phyloP scores from a whole-genome alignment of 2,888 invertebrate genomes.

The Podabrus alpinus region DNA sequence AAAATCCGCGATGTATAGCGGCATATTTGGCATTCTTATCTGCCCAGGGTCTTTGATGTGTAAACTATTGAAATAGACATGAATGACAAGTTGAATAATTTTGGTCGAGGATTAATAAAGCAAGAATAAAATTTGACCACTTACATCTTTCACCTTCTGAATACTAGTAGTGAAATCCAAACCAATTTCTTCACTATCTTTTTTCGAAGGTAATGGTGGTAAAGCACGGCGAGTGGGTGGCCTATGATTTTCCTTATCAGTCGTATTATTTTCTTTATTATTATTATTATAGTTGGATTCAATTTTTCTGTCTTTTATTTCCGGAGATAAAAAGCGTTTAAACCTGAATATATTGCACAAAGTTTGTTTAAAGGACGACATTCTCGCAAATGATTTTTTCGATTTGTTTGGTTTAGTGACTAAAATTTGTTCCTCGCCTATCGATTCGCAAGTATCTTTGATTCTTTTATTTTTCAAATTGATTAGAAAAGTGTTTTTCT shows the following conservation, averaged over 20 bases:
- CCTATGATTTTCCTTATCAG: slow-evolving; percentile 54
- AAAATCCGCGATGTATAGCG: too few species aligned
- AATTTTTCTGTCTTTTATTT: slow-evolving; percentile 16
- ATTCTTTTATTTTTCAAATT: slow-evolving; percentile 67
- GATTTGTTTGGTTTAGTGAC: slow-evolving; percentile 54
- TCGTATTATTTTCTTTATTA: slow-evolving; percentile 36
- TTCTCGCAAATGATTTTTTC: slow-evolving; percentile 68
- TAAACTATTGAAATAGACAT: background rate
- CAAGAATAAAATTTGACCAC: slow-evolving; percentile 50
- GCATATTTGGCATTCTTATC: too few species aligned
- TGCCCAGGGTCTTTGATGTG: too few species aligned
- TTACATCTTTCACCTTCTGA: slow-evolving; percentile 91
- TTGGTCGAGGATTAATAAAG: background rate
- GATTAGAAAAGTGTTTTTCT: slow-evolving; percentile 63
- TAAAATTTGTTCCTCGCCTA: slow-evolving; percentile 56
- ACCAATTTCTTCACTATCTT: slow-evolving; percentile 50
- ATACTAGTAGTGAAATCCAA: slow-evolving; percentile 90
- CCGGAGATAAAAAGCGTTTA: slow-evolving; percentile 60
- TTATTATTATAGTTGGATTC: slow-evolving; percentile 27
- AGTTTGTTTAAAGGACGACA: slow-evolving; percentile 81
- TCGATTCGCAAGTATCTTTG: slow-evolving; percentile 53
- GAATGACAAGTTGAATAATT: background rate
- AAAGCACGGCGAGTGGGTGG: slow-evolving; percentile 68
- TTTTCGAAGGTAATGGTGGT: slow-evolving; percentile 64
- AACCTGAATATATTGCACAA: slow-evolving; percentile 85